Evolutionary conservation across 2,888 invertebrate species (phyloP).

Genomic region (Fabriciana adippe): DNA sequence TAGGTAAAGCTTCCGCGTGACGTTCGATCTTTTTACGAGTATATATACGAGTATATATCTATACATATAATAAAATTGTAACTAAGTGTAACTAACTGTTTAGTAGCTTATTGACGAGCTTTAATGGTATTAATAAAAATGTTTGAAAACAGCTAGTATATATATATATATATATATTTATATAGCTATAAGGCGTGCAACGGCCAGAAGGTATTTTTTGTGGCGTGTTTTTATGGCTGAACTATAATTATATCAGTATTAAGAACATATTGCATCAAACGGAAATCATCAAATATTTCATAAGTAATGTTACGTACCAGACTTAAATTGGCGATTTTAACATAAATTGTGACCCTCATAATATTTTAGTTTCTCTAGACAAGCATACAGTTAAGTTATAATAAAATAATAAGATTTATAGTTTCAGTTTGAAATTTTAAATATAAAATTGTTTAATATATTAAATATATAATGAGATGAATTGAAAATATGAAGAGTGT

Average conservation of each 20-base stretch:
- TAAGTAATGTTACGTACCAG: constrained; percentile 3
- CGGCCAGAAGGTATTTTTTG: neutral
- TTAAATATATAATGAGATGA: no score
- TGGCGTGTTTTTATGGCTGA: neutral
- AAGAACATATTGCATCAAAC: constrained; percentile 5
- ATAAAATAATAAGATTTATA: neutral
- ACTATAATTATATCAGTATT: constrained; percentile 7
- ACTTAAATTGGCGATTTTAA: neutral
- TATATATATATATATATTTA: no score
- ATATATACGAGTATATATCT: no score
- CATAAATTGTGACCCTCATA: constrained; percentile 2
- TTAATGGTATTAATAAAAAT: no score
- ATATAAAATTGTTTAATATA: no score
- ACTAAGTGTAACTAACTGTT: no score
- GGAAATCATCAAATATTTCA: constrained; percentile 6
- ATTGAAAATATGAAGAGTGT: no score
- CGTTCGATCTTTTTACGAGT: neutral
- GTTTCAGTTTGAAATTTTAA: neutral
- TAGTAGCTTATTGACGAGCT: no score
- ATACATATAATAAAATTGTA: no score
- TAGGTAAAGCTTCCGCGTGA: constrained; percentile 1
- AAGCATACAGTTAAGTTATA: neutral
- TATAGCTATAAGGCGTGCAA: neutral
- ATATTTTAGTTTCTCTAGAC: neutral
- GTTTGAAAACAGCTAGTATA: no score